These are phyloP conservation scores for Antedon mediterranea DNA, from an alignment of 53 echinoderm and acorn worm species.

Conservation along the genomic window DNA sequence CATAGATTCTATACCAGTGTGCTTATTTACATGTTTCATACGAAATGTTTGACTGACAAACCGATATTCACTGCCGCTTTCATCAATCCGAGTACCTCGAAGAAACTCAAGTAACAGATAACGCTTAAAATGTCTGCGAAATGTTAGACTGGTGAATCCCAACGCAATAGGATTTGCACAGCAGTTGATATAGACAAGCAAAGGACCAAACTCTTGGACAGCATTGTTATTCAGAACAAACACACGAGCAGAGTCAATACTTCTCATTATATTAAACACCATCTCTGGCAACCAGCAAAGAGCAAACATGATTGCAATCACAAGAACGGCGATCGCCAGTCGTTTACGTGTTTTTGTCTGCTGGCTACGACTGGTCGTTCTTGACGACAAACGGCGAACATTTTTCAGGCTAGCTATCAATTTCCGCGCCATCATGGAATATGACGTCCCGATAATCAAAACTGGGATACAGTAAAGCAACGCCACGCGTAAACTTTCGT, in stretches of 20 bases:
- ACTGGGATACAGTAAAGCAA: conserved; percentile 26
- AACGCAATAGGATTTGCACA: neutral
- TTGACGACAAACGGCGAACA: neutral
- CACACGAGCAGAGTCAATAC: neutral
- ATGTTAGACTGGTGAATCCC: neutral
- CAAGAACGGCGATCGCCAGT: conserved; percentile 25
- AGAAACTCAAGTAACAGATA: neutral
- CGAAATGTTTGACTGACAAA: neutral
- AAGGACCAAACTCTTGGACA: neutral
- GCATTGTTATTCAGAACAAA: neutral
- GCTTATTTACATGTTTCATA: neutral
- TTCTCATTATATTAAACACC: neutral
- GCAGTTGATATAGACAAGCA: neutral
- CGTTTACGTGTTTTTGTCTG: conserved; percentile 34
- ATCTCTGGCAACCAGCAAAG: conserved; percentile 28
- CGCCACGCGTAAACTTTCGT: conserved; percentile 4
- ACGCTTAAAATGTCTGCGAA: neutral
- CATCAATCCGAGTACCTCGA: neutral
- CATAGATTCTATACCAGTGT: neutral
- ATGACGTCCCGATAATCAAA: conserved; percentile 17
- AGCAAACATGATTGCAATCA: conserved; percentile 26
- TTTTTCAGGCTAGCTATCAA: conserved; percentile 17
- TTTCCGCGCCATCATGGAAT: conserved; percentile 22
- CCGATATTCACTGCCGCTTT: neutral
- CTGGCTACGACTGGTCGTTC: conserved; percentile 15